Conservation (phyloP, 64 coral and sea anemone species). For the Cladopsammia gracilis region DNA sequence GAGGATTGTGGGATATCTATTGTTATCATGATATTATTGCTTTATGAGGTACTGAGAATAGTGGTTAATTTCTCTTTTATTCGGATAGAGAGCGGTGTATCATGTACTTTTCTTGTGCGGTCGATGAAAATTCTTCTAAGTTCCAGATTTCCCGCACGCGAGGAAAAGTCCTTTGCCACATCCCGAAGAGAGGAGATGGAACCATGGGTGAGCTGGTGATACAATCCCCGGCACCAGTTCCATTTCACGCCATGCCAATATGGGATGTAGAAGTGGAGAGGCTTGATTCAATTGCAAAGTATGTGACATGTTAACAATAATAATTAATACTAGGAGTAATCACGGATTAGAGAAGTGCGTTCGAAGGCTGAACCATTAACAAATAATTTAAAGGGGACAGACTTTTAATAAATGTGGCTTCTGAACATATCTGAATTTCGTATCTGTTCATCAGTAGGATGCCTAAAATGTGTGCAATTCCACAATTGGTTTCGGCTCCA, state of each 20-base stretch:
- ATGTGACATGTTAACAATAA: background rate
- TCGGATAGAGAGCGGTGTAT: background rate
- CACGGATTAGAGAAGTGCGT: too few relatives aligned
- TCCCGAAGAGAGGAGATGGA: slow-evolving; percentile 13
- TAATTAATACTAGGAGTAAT: too few relatives aligned
- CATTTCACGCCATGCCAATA: background rate
- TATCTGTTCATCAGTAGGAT: too few relatives aligned
- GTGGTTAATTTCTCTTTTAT: background rate
- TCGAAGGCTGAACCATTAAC: too few relatives aligned
- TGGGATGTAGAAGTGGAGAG: background rate
- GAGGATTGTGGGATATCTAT: too few relatives aligned
- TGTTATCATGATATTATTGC: too few relatives aligned
- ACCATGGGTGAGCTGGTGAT: slow-evolving; percentile 22
- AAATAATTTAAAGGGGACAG: too few relatives aligned
- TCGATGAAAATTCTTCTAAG: background rate
- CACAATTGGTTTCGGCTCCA: too few relatives aligned
- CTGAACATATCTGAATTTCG: too few relatives aligned
- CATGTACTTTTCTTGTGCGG: slow-evolving; percentile 35
- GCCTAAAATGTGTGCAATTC: too few relatives aligned
- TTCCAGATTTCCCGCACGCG: background rate
- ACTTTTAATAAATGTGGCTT: too few relatives aligned
- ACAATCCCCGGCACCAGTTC: slow-evolving; percentile 12
- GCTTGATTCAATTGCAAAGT: background rate
- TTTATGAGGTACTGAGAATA: too few relatives aligned
- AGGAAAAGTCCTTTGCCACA: background rate